Evolutionary conservation across 2,113 vertebrate genomes (phyloP).

Genomic region (Nothoprocta pentlandii): DNA sequence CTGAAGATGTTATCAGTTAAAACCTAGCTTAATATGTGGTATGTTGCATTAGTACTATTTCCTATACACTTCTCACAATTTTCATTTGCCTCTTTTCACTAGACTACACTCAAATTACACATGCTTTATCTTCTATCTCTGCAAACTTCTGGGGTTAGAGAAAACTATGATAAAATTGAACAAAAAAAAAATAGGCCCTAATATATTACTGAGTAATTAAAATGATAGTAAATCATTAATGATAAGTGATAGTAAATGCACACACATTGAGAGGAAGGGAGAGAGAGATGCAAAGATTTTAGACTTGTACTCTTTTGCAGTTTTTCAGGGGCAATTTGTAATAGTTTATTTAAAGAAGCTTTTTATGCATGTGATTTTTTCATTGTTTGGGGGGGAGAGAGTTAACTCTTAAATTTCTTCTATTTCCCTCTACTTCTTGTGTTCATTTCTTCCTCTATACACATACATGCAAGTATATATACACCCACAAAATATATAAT

Average conservation of each 20-base stretch:
- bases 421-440: neutral
- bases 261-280: neutral
- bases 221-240: neutral
- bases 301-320: neutral
- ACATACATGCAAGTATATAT: neutral
- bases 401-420: neutral
- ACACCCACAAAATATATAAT: neutral
- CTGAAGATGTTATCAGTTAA: neutral
- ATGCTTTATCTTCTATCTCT: neutral
- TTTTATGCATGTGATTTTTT: neutral
- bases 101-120: neutral
- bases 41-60: neutral
- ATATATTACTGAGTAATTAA: too few relatives aligned
- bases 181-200: neutral
- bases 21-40: neutral
- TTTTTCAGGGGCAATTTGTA: neutral
- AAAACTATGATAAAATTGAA: neutral
- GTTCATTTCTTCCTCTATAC: neutral
- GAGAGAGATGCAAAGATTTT: neutral
- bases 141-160: neutral
- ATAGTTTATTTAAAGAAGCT: neutral
- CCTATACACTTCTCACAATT: neutral
- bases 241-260: neutral
- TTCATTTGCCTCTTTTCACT: neutral
- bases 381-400: neutral